Conservation (phyloP, 23 tunicate genomes). For the Clavelina lepadiformis region DNA sequence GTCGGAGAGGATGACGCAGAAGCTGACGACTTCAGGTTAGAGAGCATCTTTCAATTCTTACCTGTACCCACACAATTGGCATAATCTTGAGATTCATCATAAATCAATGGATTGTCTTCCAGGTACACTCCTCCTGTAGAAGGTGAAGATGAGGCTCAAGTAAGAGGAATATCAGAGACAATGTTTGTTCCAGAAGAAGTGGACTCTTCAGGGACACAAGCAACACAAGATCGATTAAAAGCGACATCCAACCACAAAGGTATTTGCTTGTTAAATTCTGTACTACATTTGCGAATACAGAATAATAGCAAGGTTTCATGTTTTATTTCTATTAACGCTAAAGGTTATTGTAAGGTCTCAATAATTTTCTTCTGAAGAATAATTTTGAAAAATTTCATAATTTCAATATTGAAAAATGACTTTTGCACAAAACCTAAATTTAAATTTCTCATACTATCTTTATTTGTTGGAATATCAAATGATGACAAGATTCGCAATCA, state of each 20-base stretch:
- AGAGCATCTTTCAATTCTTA: neutral
- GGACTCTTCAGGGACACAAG: slow-evolving; percentile 56
- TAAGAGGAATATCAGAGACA: slow-evolving; percentile 30
- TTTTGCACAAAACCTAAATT: too few relatives aligned
- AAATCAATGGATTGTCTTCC: neutral
- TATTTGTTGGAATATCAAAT: too few relatives aligned
- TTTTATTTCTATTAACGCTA: too few relatives aligned
- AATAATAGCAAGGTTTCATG: too few relatives aligned
- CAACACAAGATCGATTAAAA: slow-evolving; percentile 6
- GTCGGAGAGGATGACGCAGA: slow-evolving; percentile 88
- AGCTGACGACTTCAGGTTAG: slow-evolving; percentile 49
- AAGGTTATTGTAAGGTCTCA: too few relatives aligned
- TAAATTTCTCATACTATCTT: too few relatives aligned
- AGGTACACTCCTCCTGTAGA: slow-evolving; percentile 17
- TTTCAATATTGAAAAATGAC: too few relatives aligned
- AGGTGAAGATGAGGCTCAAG: slow-evolving; percentile 26
- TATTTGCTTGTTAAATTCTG: neutral
- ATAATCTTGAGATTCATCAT: neutral
- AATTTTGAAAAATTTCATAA: too few relatives aligned
- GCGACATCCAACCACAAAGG: slow-evolving; percentile 17
- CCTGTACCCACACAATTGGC: neutral
- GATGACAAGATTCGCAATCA: too few relatives aligned
- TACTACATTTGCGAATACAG: too few relatives aligned
- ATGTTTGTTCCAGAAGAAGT: slow-evolving; percentile 77
- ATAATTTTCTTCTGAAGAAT: too few relatives aligned